These are phyloP conservation scores for Paramormyrops hopkinsi DNA, from an alignment of 2,797 vertebrate genomes.

Conservation along the genomic window DNA sequence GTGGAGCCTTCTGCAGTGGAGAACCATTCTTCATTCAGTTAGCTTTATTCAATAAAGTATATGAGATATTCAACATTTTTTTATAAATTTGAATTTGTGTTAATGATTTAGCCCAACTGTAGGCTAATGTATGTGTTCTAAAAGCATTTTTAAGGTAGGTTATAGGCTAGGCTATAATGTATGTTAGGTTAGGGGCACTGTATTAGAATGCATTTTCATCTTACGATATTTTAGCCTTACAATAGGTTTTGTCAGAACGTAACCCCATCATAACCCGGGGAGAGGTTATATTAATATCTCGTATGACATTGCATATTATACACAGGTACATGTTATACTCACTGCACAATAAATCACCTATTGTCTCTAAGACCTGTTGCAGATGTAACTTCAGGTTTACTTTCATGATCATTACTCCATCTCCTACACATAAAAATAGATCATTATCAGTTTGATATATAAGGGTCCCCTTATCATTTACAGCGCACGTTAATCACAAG, in stretches of 20 bases:
- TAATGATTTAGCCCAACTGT: neutral
- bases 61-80: neutral
- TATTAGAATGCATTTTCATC: neutral
- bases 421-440: neutral
- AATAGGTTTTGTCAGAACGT: neutral
- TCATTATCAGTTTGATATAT: neutral
- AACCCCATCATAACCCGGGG: neutral
- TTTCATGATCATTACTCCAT: neutral
- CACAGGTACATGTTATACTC: neutral
- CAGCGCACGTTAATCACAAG: neutral
- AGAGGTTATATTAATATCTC: neutral
- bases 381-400: neutral
- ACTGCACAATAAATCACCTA: neutral
- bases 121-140: neutral
- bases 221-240: neutral
- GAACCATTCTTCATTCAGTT: neutral
- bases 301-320: neutral
- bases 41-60: neutral
- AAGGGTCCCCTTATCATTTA: neutral
- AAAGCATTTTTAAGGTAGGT: neutral
- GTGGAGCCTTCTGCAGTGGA: neutral
- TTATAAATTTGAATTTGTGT: neutral
- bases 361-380: neutral
- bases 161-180: neutral
- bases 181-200: neutral